A percentile compares a stretch with the other conserved stretches of the same genome.
phyloP scores from a whole-genome alignment of 2,888 invertebrate genomes.

The Lepas anatifera region DNA sequence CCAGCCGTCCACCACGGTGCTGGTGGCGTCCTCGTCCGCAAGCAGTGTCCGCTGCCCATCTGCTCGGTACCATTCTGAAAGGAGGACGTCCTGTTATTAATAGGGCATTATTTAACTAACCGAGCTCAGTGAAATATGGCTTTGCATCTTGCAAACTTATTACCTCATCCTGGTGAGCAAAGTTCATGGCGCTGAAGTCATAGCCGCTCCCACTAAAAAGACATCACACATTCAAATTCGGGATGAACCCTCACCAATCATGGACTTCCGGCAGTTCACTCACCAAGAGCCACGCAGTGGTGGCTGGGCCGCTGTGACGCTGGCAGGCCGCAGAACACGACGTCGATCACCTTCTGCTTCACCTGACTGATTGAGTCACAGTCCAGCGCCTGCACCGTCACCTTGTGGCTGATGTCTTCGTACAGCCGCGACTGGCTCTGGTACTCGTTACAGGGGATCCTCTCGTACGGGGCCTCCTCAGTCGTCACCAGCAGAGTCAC shows the following conservation, averaged over 20 bases:
- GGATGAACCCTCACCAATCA: too few relatives aligned
- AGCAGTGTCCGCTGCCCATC: constrained; percentile 80
- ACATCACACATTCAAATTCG: too few relatives aligned
- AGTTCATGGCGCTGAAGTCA: too few relatives aligned
- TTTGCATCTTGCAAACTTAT: too few relatives aligned
- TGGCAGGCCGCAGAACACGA: constrained; percentile 90
- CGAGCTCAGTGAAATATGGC: too few relatives aligned
- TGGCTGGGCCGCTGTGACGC: constrained; percentile 88
- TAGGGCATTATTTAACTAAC: too few relatives aligned
- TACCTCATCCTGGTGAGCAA: too few relatives aligned
- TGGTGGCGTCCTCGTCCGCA: constrained; percentile 85
- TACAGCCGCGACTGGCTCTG: neutral
- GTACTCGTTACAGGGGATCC: neutral
- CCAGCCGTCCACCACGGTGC: constrained; percentile 69
- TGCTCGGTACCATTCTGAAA: constrained; percentile 85
- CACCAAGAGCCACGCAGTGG: constrained; percentile 78
- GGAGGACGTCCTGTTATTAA: too few relatives aligned
- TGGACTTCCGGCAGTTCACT: too few relatives aligned
- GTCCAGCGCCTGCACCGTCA: constrained; percentile 90
- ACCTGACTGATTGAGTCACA: constrained; percentile 99
- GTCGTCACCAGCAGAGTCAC: constrained; percentile 37
- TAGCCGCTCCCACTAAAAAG: too few relatives aligned
- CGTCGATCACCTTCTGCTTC: constrained; percentile 92
- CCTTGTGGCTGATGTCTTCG: constrained; percentile 88
- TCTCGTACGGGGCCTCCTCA: neutral